Base-by-base conservation (phyloP, 2,888 invertebrate genomes). In the Thereva unica region DNA sequence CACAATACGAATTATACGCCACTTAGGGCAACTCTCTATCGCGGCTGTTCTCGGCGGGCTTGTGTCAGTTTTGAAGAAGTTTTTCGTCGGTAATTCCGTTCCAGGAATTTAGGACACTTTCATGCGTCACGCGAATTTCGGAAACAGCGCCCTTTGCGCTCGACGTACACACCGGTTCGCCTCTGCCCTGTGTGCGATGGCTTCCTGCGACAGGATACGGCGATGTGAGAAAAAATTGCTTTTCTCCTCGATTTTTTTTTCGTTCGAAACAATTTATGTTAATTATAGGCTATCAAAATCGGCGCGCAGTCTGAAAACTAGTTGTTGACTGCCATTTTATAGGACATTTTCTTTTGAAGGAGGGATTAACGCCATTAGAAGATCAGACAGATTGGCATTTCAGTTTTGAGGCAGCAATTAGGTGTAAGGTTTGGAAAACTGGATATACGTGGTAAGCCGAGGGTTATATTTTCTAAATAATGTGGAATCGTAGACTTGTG, bases 91-190 rank as follows among this genome's bases (percentile, higher is more conserved):
- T 50, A 56, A 56, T 66, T 66, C 45, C 10, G 50, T 59, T 53
- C 50, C 52, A 53, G 45, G 59, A 61, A 67, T 67, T 67, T 61
- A 67, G 59, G 61, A 67, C 61, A 67, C 45, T 67, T 61, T 67
- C 67, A 61, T 67, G 67, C 54, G 67, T 67, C 67, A 67, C 67
- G 67, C 67, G 67, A 67, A 44, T 67, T 34, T 45, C 53, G 67
- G 67, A 67, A 67, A 54, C 59, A 61, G 54, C 37, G 23, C 53
- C 61, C 57, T 66, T 66, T 50, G 35, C 50, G 49, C 49, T 66
- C 47, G 40, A 35, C 56, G 5, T 44, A 56, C 47, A 50, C 23
- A 23, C 23, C 23, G 37, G 57, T 66, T 57, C 23, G 41, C 49
- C 49, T 44, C 9, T 41, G 47, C 38, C 5, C 41, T 56, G 35